Evolutionary conservation across 1,140 invertebrate species (phyloP), one percentile per base, ranked within the genome.

Genomic region (Harpegnathos saltator): DNA sequence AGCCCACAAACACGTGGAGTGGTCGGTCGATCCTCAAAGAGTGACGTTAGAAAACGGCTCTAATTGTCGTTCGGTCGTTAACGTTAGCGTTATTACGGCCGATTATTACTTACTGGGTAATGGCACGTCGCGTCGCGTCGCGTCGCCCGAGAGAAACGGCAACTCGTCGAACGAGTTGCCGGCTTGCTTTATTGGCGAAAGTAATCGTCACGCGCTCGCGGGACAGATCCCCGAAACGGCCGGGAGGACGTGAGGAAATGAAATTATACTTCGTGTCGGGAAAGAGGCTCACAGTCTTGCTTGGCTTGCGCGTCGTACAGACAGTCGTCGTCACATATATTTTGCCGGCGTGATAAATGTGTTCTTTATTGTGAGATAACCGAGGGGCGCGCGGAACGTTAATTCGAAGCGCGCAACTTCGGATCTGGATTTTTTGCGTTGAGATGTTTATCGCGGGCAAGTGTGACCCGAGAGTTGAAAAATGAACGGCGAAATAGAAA

Each of bases 101-200:
- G 82, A 44, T 73, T 77, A 85, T 85, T 74, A 74, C 26, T 72
- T 85, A 77, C 24, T 71, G 65, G 24, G 78, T 85, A 85, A 85
- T 83, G 81, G 84, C 84, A 85, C 72, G 73, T 83, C 72, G 58
- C 33, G 33, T 83, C 72, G 68, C 29, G 29, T 62, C 61, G 77
- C 72, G 82, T 54, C 65, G 65, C 33, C 33, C 75, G 52, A 69
- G 33, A 69, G 63, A 65, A 83, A 50, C 63, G 26, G 69, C 33
- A 82, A 69, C 58, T 81, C 22, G 38, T 63, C 59, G 29, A 72
- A 72, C 69, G 38, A 71, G 59, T 62, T 59, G 26, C 71, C 33
- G 56, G 56, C 44, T 82, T 82, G 56, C 44, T 82, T 82, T 54
- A 50, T 61, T 44, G 44, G 26, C 69, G 26, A 62, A 38, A 62